Conservation (phyloP, 2,888 invertebrate genomes). For the Pelosia muscerda region DNA sequence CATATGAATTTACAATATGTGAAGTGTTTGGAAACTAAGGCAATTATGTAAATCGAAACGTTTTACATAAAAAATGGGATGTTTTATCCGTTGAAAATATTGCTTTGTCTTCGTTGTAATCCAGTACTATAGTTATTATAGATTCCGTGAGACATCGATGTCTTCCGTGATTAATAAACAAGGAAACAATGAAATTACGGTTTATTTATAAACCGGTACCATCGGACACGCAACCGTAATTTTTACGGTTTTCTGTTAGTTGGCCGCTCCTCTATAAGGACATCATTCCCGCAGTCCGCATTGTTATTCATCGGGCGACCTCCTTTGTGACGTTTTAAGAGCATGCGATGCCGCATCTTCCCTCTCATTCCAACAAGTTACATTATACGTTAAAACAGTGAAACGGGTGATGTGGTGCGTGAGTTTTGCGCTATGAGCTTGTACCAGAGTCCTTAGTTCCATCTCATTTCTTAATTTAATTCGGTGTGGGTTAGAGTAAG, state of each 20-base stretch:
- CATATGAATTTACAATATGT: neutral
- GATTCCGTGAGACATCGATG: neutral
- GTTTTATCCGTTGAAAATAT: neutral
- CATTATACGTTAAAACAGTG: slow-evolving; percentile 40
- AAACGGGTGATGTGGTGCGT: slow-evolving; percentile 69
- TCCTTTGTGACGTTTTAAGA: slow-evolving; percentile 82
- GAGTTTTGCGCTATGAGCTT: slow-evolving; percentile 78
- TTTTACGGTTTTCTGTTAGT: slow-evolving; percentile 40
- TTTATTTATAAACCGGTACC: slow-evolving; percentile 42
- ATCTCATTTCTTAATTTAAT: slow-evolving; percentile 51
- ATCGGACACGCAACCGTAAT: slow-evolving; percentile 32
- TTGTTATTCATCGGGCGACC: slow-evolving; percentile 85
- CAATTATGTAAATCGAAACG: neutral
- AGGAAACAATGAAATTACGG: slow-evolving; percentile 35
- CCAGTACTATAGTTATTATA: neutral
- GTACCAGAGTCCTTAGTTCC: slow-evolving; percentile 68
- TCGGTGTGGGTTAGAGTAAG: slow-evolving; percentile 52
- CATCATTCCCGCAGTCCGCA: slow-evolving; percentile 85
- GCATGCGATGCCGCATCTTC: slow-evolving; percentile 82
- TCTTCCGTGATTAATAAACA: slow-evolving; percentile 9
- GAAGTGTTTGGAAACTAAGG: neutral
- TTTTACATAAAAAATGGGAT: neutral
- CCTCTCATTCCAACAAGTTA: slow-evolving; percentile 56
- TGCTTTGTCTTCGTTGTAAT: neutral
- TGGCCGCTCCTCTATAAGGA: slow-evolving; percentile 72